Evolutionary conservation across 2,113 vertebrate species (phyloP).

Genomic region (Felis catus): DNA sequence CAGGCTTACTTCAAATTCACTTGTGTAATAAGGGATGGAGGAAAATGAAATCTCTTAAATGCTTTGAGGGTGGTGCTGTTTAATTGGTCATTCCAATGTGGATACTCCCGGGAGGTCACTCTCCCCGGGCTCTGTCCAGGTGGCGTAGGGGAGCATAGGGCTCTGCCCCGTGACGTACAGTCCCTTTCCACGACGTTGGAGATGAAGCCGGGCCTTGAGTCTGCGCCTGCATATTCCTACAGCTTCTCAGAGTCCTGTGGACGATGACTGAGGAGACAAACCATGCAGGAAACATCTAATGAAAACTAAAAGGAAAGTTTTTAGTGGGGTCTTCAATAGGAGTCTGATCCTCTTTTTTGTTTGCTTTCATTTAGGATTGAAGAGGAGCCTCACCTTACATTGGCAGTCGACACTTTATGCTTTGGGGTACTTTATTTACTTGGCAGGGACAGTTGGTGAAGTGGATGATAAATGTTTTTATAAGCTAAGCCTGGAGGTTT

Average conservation of each 20-base stretch:
- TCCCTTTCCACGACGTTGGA: constrained; percentile 88
- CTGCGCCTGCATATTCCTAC: constrained; percentile 90
- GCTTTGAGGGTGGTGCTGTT: not conserved
- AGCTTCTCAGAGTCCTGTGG: constrained; percentile 86
- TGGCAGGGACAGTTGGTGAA: not conserved
- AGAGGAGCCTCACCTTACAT: not conserved
- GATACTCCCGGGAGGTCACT: constrained; percentile 72
- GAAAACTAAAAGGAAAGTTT: not conserved
- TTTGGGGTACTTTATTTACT: not conserved
- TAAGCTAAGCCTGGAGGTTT: not conserved
- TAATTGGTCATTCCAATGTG: constrained; percentile 71
- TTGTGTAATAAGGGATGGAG: not conserved
- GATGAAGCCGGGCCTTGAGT: constrained; percentile 81
- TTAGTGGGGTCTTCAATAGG: not conserved
- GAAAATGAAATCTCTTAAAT: not conserved
- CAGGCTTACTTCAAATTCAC: not conserved
- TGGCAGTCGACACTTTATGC: not conserved
- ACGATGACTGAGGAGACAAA: constrained; percentile 87
- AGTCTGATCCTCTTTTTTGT: not conserved
- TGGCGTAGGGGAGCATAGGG: constrained; percentile 87
- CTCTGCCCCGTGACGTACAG: constrained; percentile 82
- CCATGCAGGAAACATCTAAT: constrained; percentile 84
- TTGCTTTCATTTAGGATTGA: constrained; percentile 43
- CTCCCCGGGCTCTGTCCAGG: constrained; percentile 89
- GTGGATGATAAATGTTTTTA: not conserved